A percentile compares a stretch with the other conserved stretches of the same genome.
These are phyloP conservation scores for Nothobranchius furzeri DNA, from an alignment of 2,113 vertebrate species.

Conservation along the genomic window DNA sequence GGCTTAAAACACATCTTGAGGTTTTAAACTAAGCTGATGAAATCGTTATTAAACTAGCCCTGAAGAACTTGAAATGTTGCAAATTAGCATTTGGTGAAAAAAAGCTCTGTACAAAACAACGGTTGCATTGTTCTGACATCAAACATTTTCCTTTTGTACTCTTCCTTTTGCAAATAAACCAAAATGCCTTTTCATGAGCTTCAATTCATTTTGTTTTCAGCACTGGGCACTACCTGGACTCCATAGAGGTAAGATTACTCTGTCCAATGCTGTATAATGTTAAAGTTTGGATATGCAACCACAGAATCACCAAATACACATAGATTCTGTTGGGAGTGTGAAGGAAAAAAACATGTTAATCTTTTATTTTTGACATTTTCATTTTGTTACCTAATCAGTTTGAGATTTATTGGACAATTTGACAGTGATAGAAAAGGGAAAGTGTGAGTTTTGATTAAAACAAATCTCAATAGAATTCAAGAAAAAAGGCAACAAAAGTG, in stretches of 20 bases:
- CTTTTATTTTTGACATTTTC: conserved; percentile 31
- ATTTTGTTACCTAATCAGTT: conserved; percentile 25
- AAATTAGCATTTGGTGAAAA: too few relatives aligned
- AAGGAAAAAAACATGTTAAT: conserved; percentile 33
- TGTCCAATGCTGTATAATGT: not conserved
- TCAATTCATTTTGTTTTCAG: not conserved
- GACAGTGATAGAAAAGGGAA: conserved; percentile 10
- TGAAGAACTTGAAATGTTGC: too few relatives aligned
- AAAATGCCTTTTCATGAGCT: not conserved
- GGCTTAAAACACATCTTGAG: too few relatives aligned
- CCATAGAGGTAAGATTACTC: not conserved
- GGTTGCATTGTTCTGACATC: too few relatives aligned
- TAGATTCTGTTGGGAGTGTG: not conserved
- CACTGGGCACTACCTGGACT: not conserved
- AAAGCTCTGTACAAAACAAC: too few relatives aligned
- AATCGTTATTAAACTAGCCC: too few relatives aligned
- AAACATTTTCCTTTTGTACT: too few relatives aligned
- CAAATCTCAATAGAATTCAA: not conserved
- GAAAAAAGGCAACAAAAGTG: conserved; percentile 14
- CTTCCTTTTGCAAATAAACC: not conserved
- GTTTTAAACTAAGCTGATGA: too few relatives aligned
- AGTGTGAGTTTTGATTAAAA: conserved; percentile 8
- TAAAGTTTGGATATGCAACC: too few relatives aligned
- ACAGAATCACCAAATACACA: too few relatives aligned
- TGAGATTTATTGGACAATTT: conserved; percentile 32